Conservation (phyloP, 2,113 vertebrate species). For the Tinamus guttatus region DNA sequence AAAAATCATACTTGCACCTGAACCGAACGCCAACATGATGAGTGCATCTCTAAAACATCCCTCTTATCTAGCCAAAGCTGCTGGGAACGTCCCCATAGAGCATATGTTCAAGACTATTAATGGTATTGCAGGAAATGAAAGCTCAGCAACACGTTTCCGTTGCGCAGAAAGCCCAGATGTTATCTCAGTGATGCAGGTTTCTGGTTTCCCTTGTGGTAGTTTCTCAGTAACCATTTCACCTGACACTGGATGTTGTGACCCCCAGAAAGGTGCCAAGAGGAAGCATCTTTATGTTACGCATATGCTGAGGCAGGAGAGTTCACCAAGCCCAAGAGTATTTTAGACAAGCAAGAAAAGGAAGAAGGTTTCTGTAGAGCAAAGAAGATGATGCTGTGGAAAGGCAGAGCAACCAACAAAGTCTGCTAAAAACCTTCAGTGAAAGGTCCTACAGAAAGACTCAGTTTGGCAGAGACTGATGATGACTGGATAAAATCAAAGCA, state of each 20-base stretch:
- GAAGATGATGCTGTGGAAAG: not conserved
- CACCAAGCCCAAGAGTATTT: not conserved
- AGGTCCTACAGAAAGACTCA: not conserved
- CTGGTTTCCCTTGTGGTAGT: too few species aligned
- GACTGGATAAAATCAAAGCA: not conserved
- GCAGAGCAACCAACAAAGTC: not conserved
- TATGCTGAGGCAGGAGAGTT: not conserved
- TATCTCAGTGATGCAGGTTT: not conserved
- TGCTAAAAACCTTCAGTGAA: not conserved
- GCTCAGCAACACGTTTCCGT: not conserved
- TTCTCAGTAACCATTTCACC: not conserved
- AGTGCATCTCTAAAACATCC: not conserved
- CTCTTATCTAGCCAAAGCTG: not conserved
- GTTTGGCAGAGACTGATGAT: not conserved
- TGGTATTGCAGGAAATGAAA: conserved; percentile 22
- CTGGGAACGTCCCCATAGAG: conserved; percentile 31
- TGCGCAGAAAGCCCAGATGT: not conserved
- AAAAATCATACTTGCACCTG: not conserved
- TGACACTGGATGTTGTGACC: not conserved
- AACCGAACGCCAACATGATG: not conserved
- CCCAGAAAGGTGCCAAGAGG: not conserved
- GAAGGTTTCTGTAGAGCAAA: not conserved
- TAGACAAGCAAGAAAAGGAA: not conserved
- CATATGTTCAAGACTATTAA: conserved; percentile 44
- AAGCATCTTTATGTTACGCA: not conserved